phyloP scores from a whole-genome alignment of 2,797 vertebrate species.

The Scolopax rusticola region DNA sequence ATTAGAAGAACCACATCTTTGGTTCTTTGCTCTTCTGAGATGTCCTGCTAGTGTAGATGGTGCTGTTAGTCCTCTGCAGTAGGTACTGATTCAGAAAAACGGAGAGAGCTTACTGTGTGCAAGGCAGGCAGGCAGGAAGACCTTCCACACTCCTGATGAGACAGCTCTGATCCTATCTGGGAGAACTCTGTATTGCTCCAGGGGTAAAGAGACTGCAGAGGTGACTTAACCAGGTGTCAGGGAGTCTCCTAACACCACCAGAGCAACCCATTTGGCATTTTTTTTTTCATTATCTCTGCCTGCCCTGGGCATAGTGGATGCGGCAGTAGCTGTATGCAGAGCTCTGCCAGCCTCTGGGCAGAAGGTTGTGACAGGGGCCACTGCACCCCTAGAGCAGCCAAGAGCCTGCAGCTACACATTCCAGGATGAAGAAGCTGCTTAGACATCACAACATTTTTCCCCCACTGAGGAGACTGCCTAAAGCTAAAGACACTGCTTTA shows the following conservation, averaged over 20 bases:
- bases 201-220: not conserved
- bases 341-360: not conserved
- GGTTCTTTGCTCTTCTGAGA: not conserved
- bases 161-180: conserved; percentile 17
- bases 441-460: not conserved
- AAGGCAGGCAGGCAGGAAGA: not conserved
- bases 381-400: not conserved
- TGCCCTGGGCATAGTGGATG: not conserved
- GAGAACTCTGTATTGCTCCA: conserved; percentile 14
- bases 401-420: not conserved
- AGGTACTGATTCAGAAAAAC: not conserved
- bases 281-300: not conserved
- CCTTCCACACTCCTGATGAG: not conserved
- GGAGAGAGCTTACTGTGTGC: not conserved
- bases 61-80: not conserved
- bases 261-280: not conserved
- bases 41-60: not conserved
- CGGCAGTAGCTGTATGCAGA: not conserved
- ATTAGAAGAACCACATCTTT: not conserved
- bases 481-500: not conserved
- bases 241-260: not conserved
- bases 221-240: not conserved
- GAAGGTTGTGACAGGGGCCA: not conserved
- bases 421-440: not conserved
- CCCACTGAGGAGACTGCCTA: not conserved